Evolutionary conservation across 1,140 invertebrate genomes (phyloP).

Genomic region (Pinna nobilis): DNA sequence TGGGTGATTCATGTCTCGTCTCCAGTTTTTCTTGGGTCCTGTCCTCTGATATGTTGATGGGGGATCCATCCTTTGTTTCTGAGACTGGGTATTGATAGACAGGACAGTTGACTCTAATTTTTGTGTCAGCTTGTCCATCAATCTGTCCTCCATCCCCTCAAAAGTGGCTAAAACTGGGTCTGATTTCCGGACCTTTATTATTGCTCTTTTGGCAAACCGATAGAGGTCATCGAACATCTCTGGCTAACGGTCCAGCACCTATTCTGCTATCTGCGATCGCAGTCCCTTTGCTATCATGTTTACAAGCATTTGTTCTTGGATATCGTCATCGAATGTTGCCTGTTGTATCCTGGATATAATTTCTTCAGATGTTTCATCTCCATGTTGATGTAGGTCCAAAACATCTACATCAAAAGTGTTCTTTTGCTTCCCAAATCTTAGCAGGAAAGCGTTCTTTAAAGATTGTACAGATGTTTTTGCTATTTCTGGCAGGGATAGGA

Average conservation of each 20-base stretch:
- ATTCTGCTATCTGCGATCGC: neutral
- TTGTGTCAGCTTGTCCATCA: neutral
- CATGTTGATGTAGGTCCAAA: neutral
- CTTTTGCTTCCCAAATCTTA: neutral
- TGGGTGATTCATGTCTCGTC: neutral
- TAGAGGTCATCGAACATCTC: neutral
- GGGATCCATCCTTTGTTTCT: neutral
- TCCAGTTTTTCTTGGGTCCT: neutral
- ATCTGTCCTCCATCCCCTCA: neutral
- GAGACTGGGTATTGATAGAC: neutral
- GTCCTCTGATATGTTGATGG: neutral
- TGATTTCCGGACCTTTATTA: neutral
- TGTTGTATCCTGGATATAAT: neutral
- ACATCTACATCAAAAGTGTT: neutral
- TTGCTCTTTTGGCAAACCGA: neutral
- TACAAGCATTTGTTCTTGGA: neutral
- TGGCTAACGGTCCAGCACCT: neutral
- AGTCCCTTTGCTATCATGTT: conserved; percentile 4
- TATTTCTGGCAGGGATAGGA: neutral
- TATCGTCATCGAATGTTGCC: neutral
- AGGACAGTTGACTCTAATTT: neutral
- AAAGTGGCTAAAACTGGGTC: neutral
- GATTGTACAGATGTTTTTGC: neutral
- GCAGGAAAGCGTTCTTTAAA: neutral
- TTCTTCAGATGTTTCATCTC: neutral